A percentile compares a stretch with the other conserved stretches of the same genome.
Conservation (phyloP, 2,113 vertebrate species). For the Phylloscopus trochiloides region DNA sequence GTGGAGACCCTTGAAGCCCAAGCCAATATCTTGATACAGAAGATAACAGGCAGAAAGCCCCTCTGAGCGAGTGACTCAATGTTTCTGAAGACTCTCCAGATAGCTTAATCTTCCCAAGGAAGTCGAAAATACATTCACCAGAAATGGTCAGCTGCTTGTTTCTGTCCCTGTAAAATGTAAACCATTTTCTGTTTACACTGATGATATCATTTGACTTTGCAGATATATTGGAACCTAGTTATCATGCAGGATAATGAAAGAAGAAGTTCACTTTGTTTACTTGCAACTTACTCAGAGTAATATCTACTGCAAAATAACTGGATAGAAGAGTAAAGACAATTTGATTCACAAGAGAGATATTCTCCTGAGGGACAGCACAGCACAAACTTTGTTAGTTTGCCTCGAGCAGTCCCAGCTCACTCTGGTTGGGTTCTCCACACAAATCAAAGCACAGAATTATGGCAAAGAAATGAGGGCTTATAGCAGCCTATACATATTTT, state of each 20-base stretch:
- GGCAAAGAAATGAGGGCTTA: neutral
- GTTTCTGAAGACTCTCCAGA: neutral
- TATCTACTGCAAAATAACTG: neutral
- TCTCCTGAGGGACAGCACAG: neutral
- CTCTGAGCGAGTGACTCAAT: neutral
- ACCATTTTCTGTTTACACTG: neutral
- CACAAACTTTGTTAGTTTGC: neutral
- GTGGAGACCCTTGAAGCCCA: neutral
- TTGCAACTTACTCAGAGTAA: neutral
- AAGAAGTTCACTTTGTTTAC: neutral
- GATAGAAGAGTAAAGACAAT: neutral
- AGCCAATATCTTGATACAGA: neutral
- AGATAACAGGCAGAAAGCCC: neutral
- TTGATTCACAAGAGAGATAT: neutral
- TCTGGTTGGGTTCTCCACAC: neutral
- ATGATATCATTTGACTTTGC: neutral
- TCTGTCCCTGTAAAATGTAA: neutral
- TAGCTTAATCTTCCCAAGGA: neutral
- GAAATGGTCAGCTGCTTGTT: neutral
- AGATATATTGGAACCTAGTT: neutral
- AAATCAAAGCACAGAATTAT: neutral
- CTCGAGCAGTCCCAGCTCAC: neutral
- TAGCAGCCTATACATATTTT: neutral
- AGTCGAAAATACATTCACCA: neutral
- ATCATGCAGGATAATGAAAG: neutral